phyloP scores from a whole-genome alignment of 2,113 vertebrate species.

The Odocoileus virginianus region DNA sequence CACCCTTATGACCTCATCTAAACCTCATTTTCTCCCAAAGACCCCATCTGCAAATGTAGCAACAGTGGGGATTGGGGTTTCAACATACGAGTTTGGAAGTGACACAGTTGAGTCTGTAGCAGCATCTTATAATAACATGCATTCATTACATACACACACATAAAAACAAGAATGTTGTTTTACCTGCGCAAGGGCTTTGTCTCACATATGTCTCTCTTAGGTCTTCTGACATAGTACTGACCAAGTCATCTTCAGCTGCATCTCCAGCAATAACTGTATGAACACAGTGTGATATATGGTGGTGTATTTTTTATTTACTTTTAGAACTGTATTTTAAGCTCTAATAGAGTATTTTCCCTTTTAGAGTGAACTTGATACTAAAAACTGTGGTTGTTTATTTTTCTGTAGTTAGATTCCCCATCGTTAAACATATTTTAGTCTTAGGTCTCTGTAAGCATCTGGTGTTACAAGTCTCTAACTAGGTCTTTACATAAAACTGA shows the following conservation, averaged over 20 bases:
- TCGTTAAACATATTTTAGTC: background rate
- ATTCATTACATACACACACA: background rate
- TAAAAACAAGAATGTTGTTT: constrained; percentile 8
- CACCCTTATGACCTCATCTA: background rate
- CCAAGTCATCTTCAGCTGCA: constrained; percentile 69
- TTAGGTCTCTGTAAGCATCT: background rate
- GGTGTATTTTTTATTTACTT: background rate
- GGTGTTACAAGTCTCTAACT: background rate
- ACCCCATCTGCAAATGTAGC: background rate
- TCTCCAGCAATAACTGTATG: constrained; percentile 71
- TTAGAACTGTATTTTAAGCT: background rate
- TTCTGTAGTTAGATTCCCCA: background rate
- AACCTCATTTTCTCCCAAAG: background rate
- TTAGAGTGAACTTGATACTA: background rate
- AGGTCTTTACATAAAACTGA: constrained; percentile 65
- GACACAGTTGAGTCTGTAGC: background rate
- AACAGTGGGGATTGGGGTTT: background rate
- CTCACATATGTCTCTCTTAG: constrained; percentile 61
- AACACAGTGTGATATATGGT: constrained; percentile 49
- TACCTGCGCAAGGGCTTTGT: constrained; percentile 73
- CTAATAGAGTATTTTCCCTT: background rate
- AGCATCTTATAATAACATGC: background rate
- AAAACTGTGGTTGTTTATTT: background rate
- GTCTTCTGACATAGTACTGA: constrained; percentile 71
- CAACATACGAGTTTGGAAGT: background rate